Base-by-base conservation (phyloP, 2,797 vertebrate genomes). In the Alcedo quadribrachys region DNA sequence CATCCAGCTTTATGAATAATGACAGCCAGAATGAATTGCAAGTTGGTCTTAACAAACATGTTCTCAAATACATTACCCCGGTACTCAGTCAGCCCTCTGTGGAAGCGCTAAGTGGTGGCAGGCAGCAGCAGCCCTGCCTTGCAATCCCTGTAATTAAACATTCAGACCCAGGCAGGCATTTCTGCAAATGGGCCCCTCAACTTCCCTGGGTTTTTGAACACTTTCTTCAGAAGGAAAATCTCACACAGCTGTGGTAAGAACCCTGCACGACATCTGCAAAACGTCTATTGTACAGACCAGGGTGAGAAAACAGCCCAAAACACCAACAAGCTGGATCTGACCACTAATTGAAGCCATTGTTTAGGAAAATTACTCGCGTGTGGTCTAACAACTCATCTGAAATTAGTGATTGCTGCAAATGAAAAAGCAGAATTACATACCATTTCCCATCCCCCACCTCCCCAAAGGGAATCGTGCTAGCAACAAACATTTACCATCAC, bases 291-390 rank as follows among this genome's bases (percentile, higher is more conserved):
- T 96, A 92, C 86, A 89, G 96, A 32, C 28, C 73, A 8, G 95
- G 95, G 90, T 95, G 89, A 92, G 89, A 92, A 92, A 94, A 94
- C 57, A 91, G 78, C 78, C 92, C 83, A 93, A 96, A 94, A 96
- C 95, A 96, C 94, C 94, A 96, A 95, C 96, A 96, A 95, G 95
- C 96, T 96, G 93, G 93, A 95, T 94, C 76, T 94, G 93, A 96
- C 96, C 95, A 67, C 96, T 95, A 96, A 96, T 96, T 96, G 96
- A 96, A 96, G 95, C 94, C 95, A 96, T 96, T 96, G 95, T 96
- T 96, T 96, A 96, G 95, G 93, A 96, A 96, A 94, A 93, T 96
- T 94, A 95, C 93, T 96, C 24, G 87, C 89, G 93, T 96, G 96
- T 96, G 96, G 96, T 96, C 96, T 96, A 95, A 94, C 93, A 94